These are phyloP conservation scores for Microcebus griseorufus DNA, from an alignment of 2,113 vertebrate species.

Conservation along the genomic window DNA sequence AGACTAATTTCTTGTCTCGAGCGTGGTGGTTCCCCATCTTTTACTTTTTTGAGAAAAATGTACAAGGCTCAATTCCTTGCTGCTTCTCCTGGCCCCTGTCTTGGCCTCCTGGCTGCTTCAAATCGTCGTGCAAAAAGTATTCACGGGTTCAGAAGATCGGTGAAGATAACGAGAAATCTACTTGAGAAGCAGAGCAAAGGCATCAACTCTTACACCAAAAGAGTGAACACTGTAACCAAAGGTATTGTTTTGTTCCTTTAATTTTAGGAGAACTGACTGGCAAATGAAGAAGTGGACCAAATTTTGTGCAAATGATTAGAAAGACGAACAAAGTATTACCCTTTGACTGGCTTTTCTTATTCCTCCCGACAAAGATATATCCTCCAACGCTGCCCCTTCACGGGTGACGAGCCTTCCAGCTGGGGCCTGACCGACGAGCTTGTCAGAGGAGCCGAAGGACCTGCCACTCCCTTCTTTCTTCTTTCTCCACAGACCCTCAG, in stretches of 20 bases:
- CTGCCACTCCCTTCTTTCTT: constrained; percentile 46
- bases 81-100: constrained; percentile 95
- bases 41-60: constrained; percentile 96
- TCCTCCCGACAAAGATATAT: constrained; percentile 69
- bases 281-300: constrained; percentile 85
- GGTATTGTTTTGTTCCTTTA: constrained; percentile 65
- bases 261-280: constrained; percentile 76
- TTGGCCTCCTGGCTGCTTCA: constrained; percentile 96
- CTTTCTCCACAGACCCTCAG: constrained; percentile 28
- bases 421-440: constrained; percentile 74
- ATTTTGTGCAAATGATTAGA: constrained; percentile 78
- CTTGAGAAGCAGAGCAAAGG: constrained; percentile 77
- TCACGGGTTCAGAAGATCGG: constrained; percentile 94
- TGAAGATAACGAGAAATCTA: constrained; percentile 89
- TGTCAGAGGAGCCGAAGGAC: constrained; percentile 82
- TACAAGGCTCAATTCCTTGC: constrained; percentile 95
- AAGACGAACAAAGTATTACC: constrained; percentile 64
- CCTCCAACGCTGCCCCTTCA: constrained; percentile 53
- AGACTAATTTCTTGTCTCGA: constrained; percentile 95
- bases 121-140: constrained; percentile 97
- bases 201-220: constrained; percentile 75
- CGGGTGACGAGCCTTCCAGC: constrained; percentile 69
- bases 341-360: constrained; percentile 72
- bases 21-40: constrained; percentile 99
- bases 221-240: constrained; percentile 84